phyloP scores from a whole-genome alignment of 2,888 invertebrate species.

The Hirtodrosophila confusa region DNA sequence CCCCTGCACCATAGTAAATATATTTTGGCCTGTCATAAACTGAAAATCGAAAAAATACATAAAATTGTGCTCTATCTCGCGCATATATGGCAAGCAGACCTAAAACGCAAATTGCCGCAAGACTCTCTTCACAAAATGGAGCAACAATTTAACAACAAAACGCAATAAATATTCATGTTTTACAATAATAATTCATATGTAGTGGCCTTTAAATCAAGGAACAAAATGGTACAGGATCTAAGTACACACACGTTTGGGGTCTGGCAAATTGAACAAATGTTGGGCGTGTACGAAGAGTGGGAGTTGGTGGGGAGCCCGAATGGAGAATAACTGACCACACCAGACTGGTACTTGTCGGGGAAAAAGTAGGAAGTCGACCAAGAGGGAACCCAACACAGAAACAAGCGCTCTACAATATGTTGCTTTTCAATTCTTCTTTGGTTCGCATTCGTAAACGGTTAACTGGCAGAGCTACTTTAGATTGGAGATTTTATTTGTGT shows the following conservation, averaged over 20 bases:
- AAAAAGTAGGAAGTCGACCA: background rate
- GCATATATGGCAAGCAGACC: background rate
- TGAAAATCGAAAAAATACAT: constrained; percentile 13
- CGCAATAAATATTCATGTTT: constrained; percentile 74
- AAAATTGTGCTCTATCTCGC: constrained; percentile 5
- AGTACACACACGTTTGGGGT: constrained; percentile 47
- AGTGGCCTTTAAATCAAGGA: constrained; percentile 66
- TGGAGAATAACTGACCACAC: background rate
- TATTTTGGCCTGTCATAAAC: constrained; percentile 4
- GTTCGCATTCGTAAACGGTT: too few species aligned
- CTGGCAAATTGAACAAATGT: constrained; percentile 44
- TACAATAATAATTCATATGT: constrained; percentile 72
- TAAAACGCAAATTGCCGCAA: too few species aligned
- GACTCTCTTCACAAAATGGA: constrained; percentile 8
- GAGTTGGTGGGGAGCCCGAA: background rate
- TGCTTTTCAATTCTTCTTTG: too few species aligned
- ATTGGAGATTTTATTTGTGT: too few species aligned
- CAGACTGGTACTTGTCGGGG: constrained; percentile 2
- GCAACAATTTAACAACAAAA: constrained; percentile 39
- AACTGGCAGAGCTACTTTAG: too few species aligned
- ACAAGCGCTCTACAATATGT: too few species aligned
- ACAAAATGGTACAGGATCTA: constrained; percentile 48
- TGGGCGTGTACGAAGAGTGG: background rate
- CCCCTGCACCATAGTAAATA: background rate
- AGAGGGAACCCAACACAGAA: too few species aligned